Evolutionary conservation across 2,113 vertebrate species (phyloP).

Genomic region (Cyphomyrus discorhynchus): DNA sequence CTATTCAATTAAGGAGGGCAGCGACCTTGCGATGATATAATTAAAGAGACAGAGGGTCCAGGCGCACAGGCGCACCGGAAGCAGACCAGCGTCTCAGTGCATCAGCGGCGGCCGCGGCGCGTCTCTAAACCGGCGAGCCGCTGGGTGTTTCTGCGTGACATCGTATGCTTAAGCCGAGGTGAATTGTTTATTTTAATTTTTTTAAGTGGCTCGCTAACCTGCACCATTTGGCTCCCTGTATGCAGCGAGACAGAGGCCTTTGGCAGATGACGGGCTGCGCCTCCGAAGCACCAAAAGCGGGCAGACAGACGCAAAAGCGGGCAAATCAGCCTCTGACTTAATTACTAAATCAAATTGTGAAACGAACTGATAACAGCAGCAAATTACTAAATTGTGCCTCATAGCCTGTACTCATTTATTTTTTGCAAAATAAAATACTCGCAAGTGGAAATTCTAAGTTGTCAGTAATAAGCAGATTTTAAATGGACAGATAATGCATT

Average conservation of each 20-base stretch:
- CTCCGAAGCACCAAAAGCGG: slow-evolving; percentile 30
- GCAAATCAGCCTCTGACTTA: slow-evolving; percentile 58
- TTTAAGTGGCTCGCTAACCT: neutral
- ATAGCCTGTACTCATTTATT: slow-evolving; percentile 67
- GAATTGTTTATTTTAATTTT: neutral
- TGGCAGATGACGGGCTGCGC: slow-evolving; percentile 46
- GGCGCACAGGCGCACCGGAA: neutral
- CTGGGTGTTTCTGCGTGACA: neutral
- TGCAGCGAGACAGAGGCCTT: neutral
- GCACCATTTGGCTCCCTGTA: neutral
- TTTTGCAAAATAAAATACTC: slow-evolving; percentile 10
- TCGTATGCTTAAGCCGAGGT: neutral
- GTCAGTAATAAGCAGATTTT: neutral
- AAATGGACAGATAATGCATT: neutral
- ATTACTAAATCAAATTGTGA: slow-evolving; percentile 73
- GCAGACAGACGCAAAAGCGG: slow-evolving; percentile 45
- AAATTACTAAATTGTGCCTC: slow-evolving; percentile 64
- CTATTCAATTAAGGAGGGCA: neutral
- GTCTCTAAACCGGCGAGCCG: neutral
- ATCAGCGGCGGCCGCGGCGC: too few species aligned
- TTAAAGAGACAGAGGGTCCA: neutral
- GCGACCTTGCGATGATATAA: neutral
- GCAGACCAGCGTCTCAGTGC: neutral
- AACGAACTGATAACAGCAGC: slow-evolving; percentile 69
- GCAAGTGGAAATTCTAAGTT: neutral